Evolutionary conservation across 1,140 invertebrate species (phyloP).

Genomic region (Eurytemora carolleeae): DNA sequence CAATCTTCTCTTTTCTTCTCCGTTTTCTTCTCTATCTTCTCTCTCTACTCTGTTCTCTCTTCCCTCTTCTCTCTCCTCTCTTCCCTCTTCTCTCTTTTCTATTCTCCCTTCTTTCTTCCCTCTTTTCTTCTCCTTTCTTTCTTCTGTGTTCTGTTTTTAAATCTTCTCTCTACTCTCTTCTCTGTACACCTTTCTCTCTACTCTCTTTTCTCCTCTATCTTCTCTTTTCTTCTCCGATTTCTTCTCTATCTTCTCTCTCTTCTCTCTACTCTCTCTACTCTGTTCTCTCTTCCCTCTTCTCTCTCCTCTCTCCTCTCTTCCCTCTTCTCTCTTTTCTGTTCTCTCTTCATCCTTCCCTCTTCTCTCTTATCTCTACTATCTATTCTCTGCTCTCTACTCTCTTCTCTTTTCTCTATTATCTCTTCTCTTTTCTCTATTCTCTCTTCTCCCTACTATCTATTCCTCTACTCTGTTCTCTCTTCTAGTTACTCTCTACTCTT

Average conservation of each 20-base stretch:
- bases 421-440: neutral
- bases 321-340: neutral
- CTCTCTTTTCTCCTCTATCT: neutral
- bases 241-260: no score
- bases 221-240: neutral
- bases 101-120: no score
- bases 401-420: neutral
- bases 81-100: no score
- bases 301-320: neutral
- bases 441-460: neutral
- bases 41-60: no score
- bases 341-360: neutral
- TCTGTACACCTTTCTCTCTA: neutral
- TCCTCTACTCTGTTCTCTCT: neutral
- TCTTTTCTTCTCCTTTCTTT: no score
- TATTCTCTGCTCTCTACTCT: neutral
- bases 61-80: no score
- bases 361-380: neutral
- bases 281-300: neutral
- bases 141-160: neutral
- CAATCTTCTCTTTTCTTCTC: no score
- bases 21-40: no score
- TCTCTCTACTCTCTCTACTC: neutral
- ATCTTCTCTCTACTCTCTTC: neutral
- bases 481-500: slow-evolving; percentile 8